Base-by-base conservation (phyloP, 2,113 vertebrate species). In the Oryzias celebensis region DNA sequence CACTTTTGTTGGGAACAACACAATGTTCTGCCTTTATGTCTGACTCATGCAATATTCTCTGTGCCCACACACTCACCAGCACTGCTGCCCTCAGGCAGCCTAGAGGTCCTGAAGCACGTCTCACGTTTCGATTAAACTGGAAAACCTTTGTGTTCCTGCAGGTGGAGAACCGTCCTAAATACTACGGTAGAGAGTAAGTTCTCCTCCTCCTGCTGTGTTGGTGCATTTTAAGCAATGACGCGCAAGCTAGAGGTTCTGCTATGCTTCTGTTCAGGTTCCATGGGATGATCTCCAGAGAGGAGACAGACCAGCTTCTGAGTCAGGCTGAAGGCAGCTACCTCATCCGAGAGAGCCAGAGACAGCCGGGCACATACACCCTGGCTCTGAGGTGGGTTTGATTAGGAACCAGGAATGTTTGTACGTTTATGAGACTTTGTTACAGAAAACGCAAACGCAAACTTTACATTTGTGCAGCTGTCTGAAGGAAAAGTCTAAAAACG, bases 101-200 rank as follows among this genome's bases (percentile, higher is more conserved):
- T 56, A 31, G 18, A n/a, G 12, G 24, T 59, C 43, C 41, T 16
- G 4, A 28, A 52, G 16, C 51, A 23, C 23, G 12, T 66, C 58
- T 50, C 20, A 42, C 42, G 16, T 48, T 18, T 47, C 20, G 0
- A 8, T 10, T 36, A 10, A 36, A 8, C 8, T 36, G 36, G 8
- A 36, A 36, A 36, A 36, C 36, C 36, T 36, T 24, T 68, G 75
- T 76, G 82, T 52, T 73, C 53, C 22, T 75, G 83, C 78, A 99
- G 97, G 96, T 98, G 81, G 94, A 95, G 83, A 99, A 95, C 80
- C 91, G 97, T 83, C 97, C 97, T 56, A 99, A 99, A 89, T 97
- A 99, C 88, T 99, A 99, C 70, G 97, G 97, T 88, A 94, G 97
- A 95, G 97, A 99, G 97, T 99, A 88, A 96, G 97, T 96, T 84